Evolutionary conservation across 2,113 vertebrate species (phyloP).

Genomic region (Dipodomys stephensi): DNA sequence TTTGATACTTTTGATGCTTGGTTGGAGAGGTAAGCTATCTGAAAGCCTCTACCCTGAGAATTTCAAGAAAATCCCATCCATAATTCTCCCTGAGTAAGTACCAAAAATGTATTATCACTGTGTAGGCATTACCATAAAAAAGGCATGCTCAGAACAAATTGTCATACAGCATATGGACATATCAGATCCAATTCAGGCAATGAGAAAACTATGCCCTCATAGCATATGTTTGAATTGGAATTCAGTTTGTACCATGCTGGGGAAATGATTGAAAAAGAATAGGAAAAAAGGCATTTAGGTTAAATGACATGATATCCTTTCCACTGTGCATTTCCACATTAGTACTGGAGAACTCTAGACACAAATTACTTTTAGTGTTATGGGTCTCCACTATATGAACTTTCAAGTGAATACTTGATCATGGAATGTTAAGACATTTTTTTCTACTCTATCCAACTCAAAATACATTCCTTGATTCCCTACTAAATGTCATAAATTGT

Average conservation of each 20-base stretch:
- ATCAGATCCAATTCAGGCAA: not conserved
- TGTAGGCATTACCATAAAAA: conserved; percentile 34
- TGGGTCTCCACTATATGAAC: not conserved
- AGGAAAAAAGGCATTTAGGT: conserved; percentile 1
- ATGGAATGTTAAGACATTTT: not conserved
- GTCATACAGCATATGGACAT: not conserved
- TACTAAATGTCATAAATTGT: not conserved
- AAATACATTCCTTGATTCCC: not conserved
- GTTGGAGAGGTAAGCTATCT: not conserved
- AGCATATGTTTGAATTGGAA: conserved; percentile 1
- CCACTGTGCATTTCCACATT: not conserved
- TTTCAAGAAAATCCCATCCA: not conserved
- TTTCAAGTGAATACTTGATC: not conserved
- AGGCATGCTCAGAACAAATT: not conserved
- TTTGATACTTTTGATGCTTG: not conserved
- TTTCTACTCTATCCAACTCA: not conserved
- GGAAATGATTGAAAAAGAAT: conserved; percentile 10
- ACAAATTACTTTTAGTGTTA: not conserved
- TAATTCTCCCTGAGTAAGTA: not conserved
- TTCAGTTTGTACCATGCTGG: not conserved
- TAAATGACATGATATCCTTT: conserved; percentile 41
- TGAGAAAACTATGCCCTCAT: not conserved
- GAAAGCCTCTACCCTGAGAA: not conserved
- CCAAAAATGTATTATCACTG: not conserved
- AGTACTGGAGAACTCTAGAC: not conserved